A percentile compares a stretch with the other conserved stretches of the same genome.
phyloP scores from a whole-genome alignment of 1,140 invertebrate genomes.

The Drosophila arizonae region DNA sequence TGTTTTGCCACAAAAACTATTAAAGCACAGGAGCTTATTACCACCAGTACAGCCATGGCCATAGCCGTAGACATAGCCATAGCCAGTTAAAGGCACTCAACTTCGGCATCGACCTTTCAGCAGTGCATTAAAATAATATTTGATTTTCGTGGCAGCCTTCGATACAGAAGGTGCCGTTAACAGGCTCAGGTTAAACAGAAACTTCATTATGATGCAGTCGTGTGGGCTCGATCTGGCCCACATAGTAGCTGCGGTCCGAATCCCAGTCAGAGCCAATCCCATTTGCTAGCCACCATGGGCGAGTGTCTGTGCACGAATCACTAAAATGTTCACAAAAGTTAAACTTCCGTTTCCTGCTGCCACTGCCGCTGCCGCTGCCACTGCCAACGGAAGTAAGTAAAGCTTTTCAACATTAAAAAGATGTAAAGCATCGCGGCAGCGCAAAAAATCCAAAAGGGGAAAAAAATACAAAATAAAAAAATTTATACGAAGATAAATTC shows the following conservation, averaged over 20 bases:
- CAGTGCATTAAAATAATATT: constrained; percentile 30
- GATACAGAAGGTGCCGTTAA: constrained; percentile 12
- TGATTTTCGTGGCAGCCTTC: constrained; percentile 26
- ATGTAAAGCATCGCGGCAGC: constrained; percentile 73
- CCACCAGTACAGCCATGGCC: neutral
- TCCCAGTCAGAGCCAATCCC: constrained; percentile 7
- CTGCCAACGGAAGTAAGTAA: constrained; percentile 72
- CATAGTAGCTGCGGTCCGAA: constrained; percentile 1
- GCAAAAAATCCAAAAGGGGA: constrained; percentile 25
- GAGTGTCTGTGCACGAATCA: constrained; percentile 75
- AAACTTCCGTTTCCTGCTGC: constrained; percentile 76
- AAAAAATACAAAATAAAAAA: constrained; percentile 12
- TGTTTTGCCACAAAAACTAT: constrained; percentile 65
- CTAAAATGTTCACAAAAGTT: constrained; percentile 81
- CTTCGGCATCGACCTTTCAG: constrained; percentile 23
- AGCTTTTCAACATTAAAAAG: constrained; percentile 82
- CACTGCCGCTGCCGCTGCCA: constrained; percentile 44
- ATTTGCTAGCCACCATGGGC: constrained; percentile 18
- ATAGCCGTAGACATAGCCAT: neutral
- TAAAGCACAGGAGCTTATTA: constrained; percentile 44
- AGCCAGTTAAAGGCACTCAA: neutral
- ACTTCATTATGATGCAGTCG: constrained; percentile 34
- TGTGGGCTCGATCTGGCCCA: neutral
- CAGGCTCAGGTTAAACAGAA: constrained; percentile 33
- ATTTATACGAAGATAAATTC: neutral